Base-by-base conservation (phyloP, 1,140 invertebrate species). In the Euborellia annulipes region DNA sequence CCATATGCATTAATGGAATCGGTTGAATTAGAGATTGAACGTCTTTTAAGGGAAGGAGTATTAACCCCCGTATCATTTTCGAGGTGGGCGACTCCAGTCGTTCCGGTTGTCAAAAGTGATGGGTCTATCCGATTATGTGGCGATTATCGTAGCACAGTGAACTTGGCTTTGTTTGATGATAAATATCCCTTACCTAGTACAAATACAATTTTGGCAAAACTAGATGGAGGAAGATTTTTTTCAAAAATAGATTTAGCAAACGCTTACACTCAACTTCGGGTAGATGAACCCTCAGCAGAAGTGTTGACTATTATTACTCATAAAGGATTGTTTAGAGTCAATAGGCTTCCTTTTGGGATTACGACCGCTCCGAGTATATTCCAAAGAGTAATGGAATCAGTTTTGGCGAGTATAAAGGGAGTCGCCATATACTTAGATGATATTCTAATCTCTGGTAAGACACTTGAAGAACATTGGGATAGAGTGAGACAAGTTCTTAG, bases 141-240 rank as follows among this genome's bases (percentile, higher is more conserved):
- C 1, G 65, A 70, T 53, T 70, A 60, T 49, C 57, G 60, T 43
- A 53, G 56, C 43, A 61, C 58, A 2, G 50, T 62, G 13, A 61
- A 63, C 50, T 50, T 52, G 16, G 49, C 45, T 20, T 49, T 59
- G n/a, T 48, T 57, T 43, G 55, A 56, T 36, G 54, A 60, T 50
- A 52, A 52, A 7, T 61, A 63, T 54, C 66, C 69, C 6, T 51
- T 72, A 27, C 68, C 69, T 0, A 55, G 54, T 16, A 63, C 69
- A 6, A 63, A 63, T 44, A 59, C 67, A 36, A 46, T 55, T 11
- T 53, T 72, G 18, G 53, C 59, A 43, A 51, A 40, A 9, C 37
- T 70, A 17, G 46, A 49, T 0, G 58, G 56, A 0, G 46, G 45
- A 13, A 48, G 47, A 2, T 56, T 46, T 36, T 68, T 67, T 39